These are phyloP conservation scores for Cerastis rubricosa DNA, from an alignment of 2,888 invertebrate genomes.

Conservation along the genomic window DNA sequence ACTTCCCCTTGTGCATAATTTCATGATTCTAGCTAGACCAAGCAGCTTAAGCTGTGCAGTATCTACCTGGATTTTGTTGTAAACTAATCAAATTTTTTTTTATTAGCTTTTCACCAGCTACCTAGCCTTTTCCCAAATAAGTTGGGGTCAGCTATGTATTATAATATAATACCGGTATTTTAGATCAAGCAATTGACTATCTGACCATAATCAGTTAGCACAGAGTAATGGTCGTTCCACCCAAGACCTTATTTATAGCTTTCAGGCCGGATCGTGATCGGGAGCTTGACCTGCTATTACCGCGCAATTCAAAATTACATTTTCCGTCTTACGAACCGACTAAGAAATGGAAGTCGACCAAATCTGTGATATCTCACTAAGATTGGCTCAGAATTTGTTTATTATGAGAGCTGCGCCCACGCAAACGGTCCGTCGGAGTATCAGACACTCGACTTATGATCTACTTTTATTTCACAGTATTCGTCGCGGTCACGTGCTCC, in stretches of 20 bases:
- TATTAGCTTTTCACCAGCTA: no score
- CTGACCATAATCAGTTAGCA: no score
- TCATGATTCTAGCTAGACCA: background rate
- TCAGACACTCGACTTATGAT: conserved; percentile 32
- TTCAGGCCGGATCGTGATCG: background rate
- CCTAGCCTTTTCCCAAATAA: no score
- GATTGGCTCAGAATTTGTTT: conserved; percentile 50
- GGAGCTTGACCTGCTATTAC: background rate
- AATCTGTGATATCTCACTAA: conserved; percentile 42
- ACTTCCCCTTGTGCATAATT: background rate
- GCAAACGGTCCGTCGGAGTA: conserved; percentile 28
- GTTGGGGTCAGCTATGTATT: no score
- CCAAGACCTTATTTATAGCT: background rate
- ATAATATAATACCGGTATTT: no score
- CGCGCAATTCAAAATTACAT: background rate
- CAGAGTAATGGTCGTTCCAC: background rate
- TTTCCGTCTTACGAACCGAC: background rate
- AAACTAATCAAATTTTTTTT: no score
- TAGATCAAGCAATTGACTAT: no score
- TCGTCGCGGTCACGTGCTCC: conserved; percentile 36
- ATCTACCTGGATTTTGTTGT: no score
- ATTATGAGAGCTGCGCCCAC: conserved; percentile 42
- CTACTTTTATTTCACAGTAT: conserved; percentile 43
- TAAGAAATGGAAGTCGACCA: conserved; percentile 12
- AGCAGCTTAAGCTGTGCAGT: background rate